phyloP scores from a whole-genome alignment of 2,888 invertebrate genomes.

The Calliopum simillimum region DNA sequence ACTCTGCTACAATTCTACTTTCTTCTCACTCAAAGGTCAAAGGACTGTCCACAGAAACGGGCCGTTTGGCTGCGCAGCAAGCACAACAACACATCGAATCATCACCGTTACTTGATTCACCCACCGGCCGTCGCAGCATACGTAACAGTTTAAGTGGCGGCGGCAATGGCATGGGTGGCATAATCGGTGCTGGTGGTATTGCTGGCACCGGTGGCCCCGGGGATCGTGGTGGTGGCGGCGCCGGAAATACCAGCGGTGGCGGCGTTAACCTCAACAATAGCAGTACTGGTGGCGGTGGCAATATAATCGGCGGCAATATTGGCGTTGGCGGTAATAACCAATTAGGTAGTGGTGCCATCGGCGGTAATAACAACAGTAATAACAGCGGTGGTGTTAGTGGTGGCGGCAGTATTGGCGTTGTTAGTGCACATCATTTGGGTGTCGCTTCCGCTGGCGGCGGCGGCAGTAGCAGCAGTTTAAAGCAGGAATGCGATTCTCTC shows the following conservation, averaged over 20 bases:
- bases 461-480: constrained; percentile 60
- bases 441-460: constrained; percentile 52
- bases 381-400: constrained; percentile 31
- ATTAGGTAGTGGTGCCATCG: constrained; percentile 49
- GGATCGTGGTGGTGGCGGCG: constrained; percentile 52
- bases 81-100: constrained; percentile 65
- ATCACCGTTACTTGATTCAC: constrained; percentile 65
- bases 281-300: constrained; percentile 51
- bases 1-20: constrained; percentile 18
- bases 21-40: constrained; percentile 71
- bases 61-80: constrained; percentile 67
- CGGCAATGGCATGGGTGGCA: constrained; percentile 61
- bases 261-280: constrained; percentile 33
- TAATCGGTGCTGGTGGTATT: constrained; percentile 51
- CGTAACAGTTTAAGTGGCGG: constrained; percentile 65
- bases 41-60: constrained; percentile 82
- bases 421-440: constrained; percentile 35
- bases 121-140: constrained; percentile 65
- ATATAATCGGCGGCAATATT: constrained; percentile 52
- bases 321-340: constrained; percentile 53
- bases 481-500: constrained; percentile 67
- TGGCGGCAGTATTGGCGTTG: constrained; percentile 42
- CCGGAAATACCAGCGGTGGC: constrained; percentile 47
- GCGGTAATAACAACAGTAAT: constrained; percentile 28
- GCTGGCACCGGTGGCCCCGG: constrained; percentile 47